These are phyloP conservation scores for Clarias platycephalus DNA, from an alignment of 2,797 vertebrate genomes.

Conservation along the genomic window DNA sequence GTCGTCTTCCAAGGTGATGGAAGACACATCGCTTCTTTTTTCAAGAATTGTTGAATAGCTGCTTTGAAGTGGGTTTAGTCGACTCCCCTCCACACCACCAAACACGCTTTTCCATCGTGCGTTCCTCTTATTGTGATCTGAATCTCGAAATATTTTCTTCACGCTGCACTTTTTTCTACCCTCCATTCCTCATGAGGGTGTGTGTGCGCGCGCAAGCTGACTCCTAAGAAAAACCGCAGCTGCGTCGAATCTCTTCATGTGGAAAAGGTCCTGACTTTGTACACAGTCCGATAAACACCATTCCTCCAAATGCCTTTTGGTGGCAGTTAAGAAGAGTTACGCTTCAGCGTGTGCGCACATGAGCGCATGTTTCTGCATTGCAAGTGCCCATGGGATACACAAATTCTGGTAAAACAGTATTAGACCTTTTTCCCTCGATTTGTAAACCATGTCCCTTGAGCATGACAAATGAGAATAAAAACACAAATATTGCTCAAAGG, in stretches of 20 bases:
- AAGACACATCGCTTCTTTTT: constrained; percentile 15
- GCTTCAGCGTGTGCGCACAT: constrained; percentile 1
- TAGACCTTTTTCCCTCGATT: neutral
- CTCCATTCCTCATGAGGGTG: constrained; percentile 45
- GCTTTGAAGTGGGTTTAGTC: constrained; percentile 12
- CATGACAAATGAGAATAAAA: neutral
- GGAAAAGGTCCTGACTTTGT: constrained; percentile 28
- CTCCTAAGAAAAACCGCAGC: constrained; percentile 53
- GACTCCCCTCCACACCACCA: neutral
- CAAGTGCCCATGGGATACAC: constrained; percentile 19
- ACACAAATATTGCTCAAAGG: constrained; percentile 16
- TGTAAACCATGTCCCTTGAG: neutral
- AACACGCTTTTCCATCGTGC: constrained; percentile 5
- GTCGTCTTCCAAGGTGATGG: constrained; percentile 43
- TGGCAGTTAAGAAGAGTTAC: constrained; percentile 31
- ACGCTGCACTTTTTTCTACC: constrained; percentile 45
- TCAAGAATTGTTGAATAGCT: neutral
- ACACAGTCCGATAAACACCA: constrained; percentile 30
- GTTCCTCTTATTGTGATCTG: constrained; percentile 58
- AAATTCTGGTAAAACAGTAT: constrained; percentile 16
- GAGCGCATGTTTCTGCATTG: constrained; percentile 1
- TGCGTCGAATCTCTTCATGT: constrained; percentile 26
- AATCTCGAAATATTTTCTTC: constrained; percentile 44
- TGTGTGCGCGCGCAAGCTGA: constrained; percentile 39
- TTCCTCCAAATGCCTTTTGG: constrained; percentile 37